Base-by-base conservation (phyloP, 2,888 invertebrate species). In the Ommatoiulus sabulosus region DNA sequence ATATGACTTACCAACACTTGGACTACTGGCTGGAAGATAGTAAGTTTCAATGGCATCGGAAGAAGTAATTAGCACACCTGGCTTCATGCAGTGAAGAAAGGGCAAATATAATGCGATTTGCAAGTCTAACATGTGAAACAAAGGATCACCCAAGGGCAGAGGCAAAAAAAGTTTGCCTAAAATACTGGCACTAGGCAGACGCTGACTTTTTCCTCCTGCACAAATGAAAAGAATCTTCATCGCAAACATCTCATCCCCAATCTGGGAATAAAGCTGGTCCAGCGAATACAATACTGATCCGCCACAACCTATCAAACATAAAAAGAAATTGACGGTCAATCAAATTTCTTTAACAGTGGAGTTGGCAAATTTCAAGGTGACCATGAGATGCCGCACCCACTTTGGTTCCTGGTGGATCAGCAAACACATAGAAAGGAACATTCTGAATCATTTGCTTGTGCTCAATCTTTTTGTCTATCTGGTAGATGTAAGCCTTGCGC, bases 181-280 rank as follows among this genome's bases (percentile, higher is more conserved):
- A 20, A 92, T 91, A 89, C 92, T 92, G 43, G 93, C 92, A 89
- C 92, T 93, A 8, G 93, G 93, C 90, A 93, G 91, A n/a, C 93
- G 90, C 90, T 93, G 92, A 89, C 93, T 93, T 90, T 92, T 92
- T 1, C 93, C 93, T 15, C 93, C 93, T 86, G 93, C 92, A 90
- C 93, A 93, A 35, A 93, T 92, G 17, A 93, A 90, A 12, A 93
- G 91, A 1, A 93, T 91, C 87, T 91, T 91, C 90, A 90, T 90
- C 5, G 89, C 84, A 89, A 90, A 91, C 86, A 93, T 89, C 24
- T 90, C 90, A 7, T 91, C 91, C 10, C 92, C 92, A 90, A 92
- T 92, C 20, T 91, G 89, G 10, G 91, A 80, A 4, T 91, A 89
- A 89, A 93, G 90, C 84, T 91, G 89, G 10, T 90, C 89, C 87